Base-by-base conservation (phyloP, 2,113 vertebrate genomes). In the Neotoma lepida region DNA sequence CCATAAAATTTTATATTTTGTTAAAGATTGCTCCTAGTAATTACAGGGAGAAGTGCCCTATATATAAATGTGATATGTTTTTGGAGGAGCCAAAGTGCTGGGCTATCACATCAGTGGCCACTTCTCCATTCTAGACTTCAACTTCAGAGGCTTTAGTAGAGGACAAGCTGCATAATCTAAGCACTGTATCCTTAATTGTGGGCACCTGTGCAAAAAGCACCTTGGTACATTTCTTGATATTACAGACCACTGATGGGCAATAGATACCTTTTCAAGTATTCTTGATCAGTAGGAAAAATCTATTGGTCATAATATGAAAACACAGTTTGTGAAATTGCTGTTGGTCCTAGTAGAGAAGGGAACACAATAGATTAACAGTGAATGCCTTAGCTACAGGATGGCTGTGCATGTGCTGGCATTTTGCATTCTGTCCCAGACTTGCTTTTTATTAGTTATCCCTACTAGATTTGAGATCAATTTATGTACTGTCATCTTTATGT, bases 161-260 rank as follows among this genome's bases (percentile, higher is more conserved):
- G 39, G 41, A 26, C 13, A 28, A 87, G 44, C 35, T 56, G 77
- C 6, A 39, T 15, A 58, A 66, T 74, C 85, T 73, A 54, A 82
- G 77, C 30, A 51, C 49, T 89, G 24, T 44, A 18, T 91, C 70
- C 63, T 88, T 77, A n/a, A 30, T 54, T 66, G 24, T 74, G 81
- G 94, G 86, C 94, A 94, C 77, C 88, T 93, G 74, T 92, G 85
- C 56, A 0, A 78, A 94, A 88, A 96, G 86, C 93, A 96, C 94
- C 91, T 95, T 76, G 58, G 56, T 76, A 51, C 41, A 12, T 86
- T 88, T 95, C 81, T 78, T 64, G 82, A 91, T 89, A 20, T 78
- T 85, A 92, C 33, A 74, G 86, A 73, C 81, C 66, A 92, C 49
- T 95, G 49, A 94, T 71, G 90, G 81, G 64, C 85, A 77, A 30